phyloP scores from a whole-genome alignment of 37 sponge, comb jelly and placozoan species.

The Axinella damicornis region DNA sequence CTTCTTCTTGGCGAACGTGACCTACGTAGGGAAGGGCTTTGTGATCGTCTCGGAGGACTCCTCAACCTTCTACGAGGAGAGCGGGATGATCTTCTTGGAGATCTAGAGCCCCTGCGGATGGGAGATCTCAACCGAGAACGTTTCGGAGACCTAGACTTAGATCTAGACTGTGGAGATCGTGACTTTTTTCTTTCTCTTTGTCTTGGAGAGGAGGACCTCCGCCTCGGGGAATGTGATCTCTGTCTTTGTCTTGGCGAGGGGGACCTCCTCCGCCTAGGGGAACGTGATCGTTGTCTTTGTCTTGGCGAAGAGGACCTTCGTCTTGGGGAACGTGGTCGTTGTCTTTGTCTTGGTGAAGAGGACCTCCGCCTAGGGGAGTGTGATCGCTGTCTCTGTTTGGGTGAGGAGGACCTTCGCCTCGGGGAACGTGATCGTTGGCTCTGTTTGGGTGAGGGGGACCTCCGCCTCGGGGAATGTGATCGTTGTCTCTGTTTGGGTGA shows the following conservation, averaged over 20 bases:
- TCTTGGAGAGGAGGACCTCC: constrained; percentile 7
- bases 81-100: constrained; percentile 14
- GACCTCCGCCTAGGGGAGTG: background rate
- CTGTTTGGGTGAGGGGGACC: constrained; percentile 7
- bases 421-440: constrained; percentile 12
- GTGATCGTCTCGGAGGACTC: background rate
- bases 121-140: background rate
- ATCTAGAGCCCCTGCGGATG: background rate
- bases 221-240: background rate
- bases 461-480: background rate
- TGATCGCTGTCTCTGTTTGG: background rate
- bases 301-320: constrained; percentile 27
- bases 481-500: background rate
- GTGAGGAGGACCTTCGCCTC: background rate
- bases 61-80: constrained; percentile 18
- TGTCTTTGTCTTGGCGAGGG: constrained; percentile 12
- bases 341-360: constrained; percentile 20
- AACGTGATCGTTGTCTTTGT: background rate
- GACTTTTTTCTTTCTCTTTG: constrained; percentile 12
- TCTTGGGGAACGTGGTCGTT: constrained; percentile 2
- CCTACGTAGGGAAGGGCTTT: no score
- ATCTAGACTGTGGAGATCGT: constrained; percentile 7
- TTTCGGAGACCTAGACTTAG: background rate
- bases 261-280: constrained; percentile 18
- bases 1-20: constrained; percentile 10